Percentiles rank a stretch among this genome's conserved stretches.
Conservation (phyloP, 2,888 invertebrate species). For the Eretmocerus hayati region DNA sequence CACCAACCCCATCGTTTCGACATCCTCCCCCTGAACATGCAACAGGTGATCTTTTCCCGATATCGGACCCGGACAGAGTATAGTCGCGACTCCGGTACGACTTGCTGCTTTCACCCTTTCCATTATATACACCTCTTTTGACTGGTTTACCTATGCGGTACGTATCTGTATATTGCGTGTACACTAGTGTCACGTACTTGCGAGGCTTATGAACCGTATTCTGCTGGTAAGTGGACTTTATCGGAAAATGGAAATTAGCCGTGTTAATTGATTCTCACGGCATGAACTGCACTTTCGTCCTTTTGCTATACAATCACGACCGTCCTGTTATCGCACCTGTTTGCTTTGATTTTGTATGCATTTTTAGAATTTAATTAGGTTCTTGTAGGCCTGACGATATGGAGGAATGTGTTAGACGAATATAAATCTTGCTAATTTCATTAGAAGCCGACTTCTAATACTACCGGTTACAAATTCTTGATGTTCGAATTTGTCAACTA, state of each 20-base stretch:
- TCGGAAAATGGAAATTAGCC: constrained; percentile 7
- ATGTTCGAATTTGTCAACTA: no score
- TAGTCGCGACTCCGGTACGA: background rate
- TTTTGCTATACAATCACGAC: background rate
- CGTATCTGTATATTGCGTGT: no score
- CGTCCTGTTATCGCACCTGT: no score
- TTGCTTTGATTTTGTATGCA: no score
- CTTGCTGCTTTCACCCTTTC: background rate
- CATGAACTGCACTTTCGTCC: background rate
- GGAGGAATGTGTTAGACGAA: no score
- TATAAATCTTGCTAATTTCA: no score
- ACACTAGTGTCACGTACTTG: no score
- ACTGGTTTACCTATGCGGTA: no score
- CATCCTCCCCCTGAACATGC: constrained; percentile 40
- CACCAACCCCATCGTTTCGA: constrained; percentile 43
- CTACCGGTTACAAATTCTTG: no score
- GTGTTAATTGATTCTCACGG: constrained; percentile 12
- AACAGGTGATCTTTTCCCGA: constrained; percentile 46
- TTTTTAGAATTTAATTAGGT: no score
- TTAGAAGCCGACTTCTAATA: no score
- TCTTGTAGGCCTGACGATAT: no score
- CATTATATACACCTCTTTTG: background rate
- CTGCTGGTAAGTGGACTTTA: constrained; percentile 7
- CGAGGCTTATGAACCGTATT: constrained; percentile 3
- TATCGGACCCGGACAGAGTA: constrained; percentile 31